Conservation (phyloP, 2,888 invertebrate genomes). For the Opisthograptis luteolata region DNA sequence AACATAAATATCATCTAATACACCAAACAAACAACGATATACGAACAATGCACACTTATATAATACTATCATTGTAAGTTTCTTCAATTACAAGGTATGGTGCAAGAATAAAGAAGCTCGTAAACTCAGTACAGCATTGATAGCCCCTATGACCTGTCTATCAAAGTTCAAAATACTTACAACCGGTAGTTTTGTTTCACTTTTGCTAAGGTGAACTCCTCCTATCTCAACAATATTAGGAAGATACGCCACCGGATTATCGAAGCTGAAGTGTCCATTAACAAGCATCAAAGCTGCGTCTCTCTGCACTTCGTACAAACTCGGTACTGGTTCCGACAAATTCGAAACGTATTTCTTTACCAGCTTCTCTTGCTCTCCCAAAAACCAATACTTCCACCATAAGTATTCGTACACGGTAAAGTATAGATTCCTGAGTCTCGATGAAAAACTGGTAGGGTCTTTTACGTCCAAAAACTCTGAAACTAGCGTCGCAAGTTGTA, state of each 20-base stretch:
- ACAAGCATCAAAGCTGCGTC: conserved; percentile 72
- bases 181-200: conserved; percentile 57
- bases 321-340: conserved; percentile 64
- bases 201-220: conserved; percentile 77
- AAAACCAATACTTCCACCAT: conserved; percentile 69
- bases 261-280: conserved; percentile 80
- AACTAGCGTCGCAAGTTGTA: conserved; percentile 67
- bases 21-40: no score
- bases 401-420: conserved; percentile 68
- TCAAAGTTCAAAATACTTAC: no score
- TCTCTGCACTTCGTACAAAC: conserved; percentile 65
- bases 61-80: no score
- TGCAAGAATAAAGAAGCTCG: no score
- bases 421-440: conserved; percentile 77
- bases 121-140: no score
- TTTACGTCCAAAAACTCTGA: conserved; percentile 65
- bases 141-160: no score
- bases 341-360: conserved; percentile 65
- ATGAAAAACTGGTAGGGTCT: conserved; percentile 80
- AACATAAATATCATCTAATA: no score
- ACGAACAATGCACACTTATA: no score
- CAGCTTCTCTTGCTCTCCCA: conserved; percentile 65
- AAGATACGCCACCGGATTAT: conserved; percentile 71
- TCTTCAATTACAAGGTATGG: no score
- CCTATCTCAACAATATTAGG: conserved; percentile 85